These are phyloP conservation scores for Phalera bucephala DNA, from an alignment of 2,888 invertebrate genomes.

Conservation along the genomic window DNA sequence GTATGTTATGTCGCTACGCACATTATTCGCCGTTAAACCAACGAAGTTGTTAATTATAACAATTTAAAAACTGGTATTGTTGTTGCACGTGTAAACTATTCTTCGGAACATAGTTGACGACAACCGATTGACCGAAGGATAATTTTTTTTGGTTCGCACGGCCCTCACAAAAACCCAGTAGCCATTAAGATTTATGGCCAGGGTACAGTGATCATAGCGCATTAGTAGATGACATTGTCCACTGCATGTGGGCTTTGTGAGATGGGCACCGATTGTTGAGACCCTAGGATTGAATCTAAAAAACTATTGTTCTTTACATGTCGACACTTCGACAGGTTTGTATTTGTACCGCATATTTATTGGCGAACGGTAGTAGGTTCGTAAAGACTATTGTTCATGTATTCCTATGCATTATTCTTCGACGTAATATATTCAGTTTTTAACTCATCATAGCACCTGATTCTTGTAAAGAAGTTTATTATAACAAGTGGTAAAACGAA, in stretches of 20 bases:
- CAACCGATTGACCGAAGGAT: slow-evolving; percentile 27
- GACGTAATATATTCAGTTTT: slow-evolving; percentile 4
- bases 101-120: slow-evolving; percentile 28
- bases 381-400: slow-evolving; percentile 20
- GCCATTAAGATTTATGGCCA: slow-evolving; percentile 71
- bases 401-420: slow-evolving; percentile 2
- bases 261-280: slow-evolving; percentile 24
- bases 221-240: slow-evolving; percentile 75
- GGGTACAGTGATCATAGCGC: slow-evolving; percentile 73
- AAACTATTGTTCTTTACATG: slow-evolving; percentile 60
- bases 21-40: too few relatives aligned
- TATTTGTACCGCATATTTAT: slow-evolving; percentile 35
- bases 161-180: slow-evolving; percentile 52
- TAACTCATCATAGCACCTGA: slow-evolving; percentile 16
- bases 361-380: slow-evolving; percentile 43
- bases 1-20: too few relatives aligned
- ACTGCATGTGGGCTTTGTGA: slow-evolving; percentile 67
- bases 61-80: too few relatives aligned
- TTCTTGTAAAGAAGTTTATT: too few relatives aligned
- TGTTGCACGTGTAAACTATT: slow-evolving; percentile 17
- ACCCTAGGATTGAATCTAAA: slow-evolving; percentile 9
- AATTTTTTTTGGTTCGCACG: slow-evolving; percentile 26
- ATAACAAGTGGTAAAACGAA: too few relatives aligned
- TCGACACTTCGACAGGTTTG: slow-evolving; percentile 78
- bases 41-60: too few relatives aligned